phyloP scores from a whole-genome alignment of 2,797 vertebrate species.

The Corythornis leucogaster region DNA sequence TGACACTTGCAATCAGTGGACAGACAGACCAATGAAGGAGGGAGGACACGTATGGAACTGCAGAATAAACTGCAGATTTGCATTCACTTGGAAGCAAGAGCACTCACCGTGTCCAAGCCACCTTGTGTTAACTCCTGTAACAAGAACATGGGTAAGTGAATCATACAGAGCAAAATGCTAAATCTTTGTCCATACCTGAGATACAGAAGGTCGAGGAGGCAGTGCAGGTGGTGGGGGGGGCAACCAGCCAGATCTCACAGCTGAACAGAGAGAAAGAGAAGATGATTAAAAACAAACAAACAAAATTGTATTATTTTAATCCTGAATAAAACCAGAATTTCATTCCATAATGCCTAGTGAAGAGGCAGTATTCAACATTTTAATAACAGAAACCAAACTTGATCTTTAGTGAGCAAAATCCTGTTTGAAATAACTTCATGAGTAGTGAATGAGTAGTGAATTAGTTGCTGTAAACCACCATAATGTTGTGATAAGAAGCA shows the following conservation, averaged over 20 bases:
- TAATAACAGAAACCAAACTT: neutral
- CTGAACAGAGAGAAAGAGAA: conserved; percentile 72
- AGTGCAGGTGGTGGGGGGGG: conserved; percentile 89
- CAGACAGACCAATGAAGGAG: neutral
- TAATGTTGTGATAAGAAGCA: neutral
- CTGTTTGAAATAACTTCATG: neutral
- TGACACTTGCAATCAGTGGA: neutral
- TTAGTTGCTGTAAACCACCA: neutral
- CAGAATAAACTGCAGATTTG: neutral
- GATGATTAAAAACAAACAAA: neutral
- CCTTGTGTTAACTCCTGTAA: neutral
- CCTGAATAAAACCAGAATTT: neutral
- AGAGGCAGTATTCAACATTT: neutral
- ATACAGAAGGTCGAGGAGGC: conserved; percentile 87
- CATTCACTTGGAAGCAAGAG: neutral
- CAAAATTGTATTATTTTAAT: neutral
- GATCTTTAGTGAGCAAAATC: neutral
- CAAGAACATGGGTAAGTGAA: neutral
- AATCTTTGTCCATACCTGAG: conserved; percentile 84
- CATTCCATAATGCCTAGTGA: neutral
- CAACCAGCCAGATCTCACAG: conserved; percentile 85
- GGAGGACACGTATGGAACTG: neutral
- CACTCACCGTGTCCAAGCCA: neutral
- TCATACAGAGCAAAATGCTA: neutral
- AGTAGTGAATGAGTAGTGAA: neutral